A percentile compares a stretch with the other conserved stretches of the same genome.
Conservation (phyloP, 2,113 vertebrate species). For the Coptodon bakossiorum region DNA sequence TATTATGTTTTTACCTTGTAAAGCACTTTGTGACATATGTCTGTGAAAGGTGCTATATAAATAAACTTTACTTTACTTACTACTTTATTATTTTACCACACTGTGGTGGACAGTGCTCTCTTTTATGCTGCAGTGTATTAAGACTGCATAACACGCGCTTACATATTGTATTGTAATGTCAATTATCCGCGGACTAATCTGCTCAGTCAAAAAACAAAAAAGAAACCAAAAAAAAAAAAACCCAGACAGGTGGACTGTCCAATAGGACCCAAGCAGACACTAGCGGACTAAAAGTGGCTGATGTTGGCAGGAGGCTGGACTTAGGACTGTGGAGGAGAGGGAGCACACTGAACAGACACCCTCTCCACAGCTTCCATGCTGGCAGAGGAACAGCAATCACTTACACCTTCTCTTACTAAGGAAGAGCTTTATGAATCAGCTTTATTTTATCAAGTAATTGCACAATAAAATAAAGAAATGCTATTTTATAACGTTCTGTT, state of each 20-base stretch:
- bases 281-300: background rate
- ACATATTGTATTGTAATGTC: background rate
- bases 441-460: background rate
- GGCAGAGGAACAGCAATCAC: background rate
- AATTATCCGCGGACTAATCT: background rate
- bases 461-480: background rate
- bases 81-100: background rate
- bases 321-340: background rate
- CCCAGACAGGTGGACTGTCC: background rate
- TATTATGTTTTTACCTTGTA: too few species aligned
- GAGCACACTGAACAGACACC: background rate
- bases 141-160: background rate
- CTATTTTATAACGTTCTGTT: background rate
- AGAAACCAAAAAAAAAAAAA: background rate
- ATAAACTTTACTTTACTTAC: too few species aligned
- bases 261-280: background rate
- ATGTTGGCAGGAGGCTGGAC: background rate
- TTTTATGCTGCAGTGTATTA: background rate
- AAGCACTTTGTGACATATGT: too few species aligned
- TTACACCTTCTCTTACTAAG: background rate
- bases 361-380: background rate
- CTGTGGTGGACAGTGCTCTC: background rate
- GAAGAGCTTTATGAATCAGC: background rate
- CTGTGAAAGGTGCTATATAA: too few species aligned
- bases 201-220: background rate